These are phyloP conservation scores for Acipenser oxyrinchus DNA, from an alignment of 2,797 vertebrate species.

Conservation along the genomic window DNA sequence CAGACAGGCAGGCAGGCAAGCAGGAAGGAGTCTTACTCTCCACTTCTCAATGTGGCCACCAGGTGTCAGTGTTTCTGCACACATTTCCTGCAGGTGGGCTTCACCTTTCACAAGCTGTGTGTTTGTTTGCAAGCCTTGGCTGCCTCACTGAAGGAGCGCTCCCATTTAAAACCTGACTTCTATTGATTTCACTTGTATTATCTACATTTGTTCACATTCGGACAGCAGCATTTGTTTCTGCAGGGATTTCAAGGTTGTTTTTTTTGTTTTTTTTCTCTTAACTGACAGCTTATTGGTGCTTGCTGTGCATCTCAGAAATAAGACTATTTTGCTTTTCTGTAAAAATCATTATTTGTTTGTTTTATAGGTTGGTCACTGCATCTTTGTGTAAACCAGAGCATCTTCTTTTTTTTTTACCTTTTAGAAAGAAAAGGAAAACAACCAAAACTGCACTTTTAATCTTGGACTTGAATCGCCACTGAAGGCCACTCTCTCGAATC, in stretches of 20 bases:
- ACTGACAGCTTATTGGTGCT: conserved; percentile 1
- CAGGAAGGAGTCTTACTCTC: too few relatives aligned
- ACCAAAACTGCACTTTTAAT: neutral
- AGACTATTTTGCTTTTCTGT: neutral
- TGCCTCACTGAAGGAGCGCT: too few relatives aligned
- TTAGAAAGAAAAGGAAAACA: too few relatives aligned
- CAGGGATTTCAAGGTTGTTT: conserved; percentile 3
- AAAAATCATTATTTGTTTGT: neutral
- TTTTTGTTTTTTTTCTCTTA: conserved; percentile 1
- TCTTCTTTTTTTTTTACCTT: neutral
- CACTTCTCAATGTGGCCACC: conserved; percentile 5
- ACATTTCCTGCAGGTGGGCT: neutral
- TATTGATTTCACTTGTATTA: neutral
- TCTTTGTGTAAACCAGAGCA: neutral
- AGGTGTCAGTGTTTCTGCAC: conserved; percentile 27
- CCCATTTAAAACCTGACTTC: too few relatives aligned
- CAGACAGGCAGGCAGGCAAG: too few relatives aligned
- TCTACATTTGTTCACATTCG: too few relatives aligned
- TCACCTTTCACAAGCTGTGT: too few relatives aligned
- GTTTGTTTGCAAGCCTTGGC: too few relatives aligned
- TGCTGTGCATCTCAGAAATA: neutral
- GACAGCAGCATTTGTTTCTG: neutral
- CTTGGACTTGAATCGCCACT: neutral
- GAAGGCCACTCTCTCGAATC: too few relatives aligned
- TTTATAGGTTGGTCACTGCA: neutral